Evolutionary conservation across 2,888 invertebrate species (phyloP), one percentile per base, ranked within the genome.

Genomic region (Cephus sareptanus): DNA sequence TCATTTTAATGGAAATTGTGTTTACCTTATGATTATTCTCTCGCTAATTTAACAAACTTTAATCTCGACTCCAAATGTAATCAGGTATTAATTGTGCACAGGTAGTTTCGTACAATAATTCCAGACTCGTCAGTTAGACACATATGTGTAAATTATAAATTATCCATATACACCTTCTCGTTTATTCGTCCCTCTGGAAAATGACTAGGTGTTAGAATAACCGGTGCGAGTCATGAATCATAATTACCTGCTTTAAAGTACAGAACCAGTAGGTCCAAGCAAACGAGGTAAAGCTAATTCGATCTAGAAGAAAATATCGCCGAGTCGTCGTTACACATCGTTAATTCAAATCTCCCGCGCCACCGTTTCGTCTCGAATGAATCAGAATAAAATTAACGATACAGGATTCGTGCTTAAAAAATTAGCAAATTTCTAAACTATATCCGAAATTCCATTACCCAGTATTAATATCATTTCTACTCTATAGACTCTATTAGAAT

Each of bases 201-300:
- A 83, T 71, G 31, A 71, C 71, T 71, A 71, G 71, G 71, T 71
- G 71, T 34, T 23, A 23, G 33, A 34, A 71, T 87, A 87, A 85
- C 85, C 83, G 83, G 80, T 84, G 84, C 81, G 83, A 81, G 81
- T 84, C 87, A 85, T 89, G 88, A 89, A 90, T 89, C 82, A 83
- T 87, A 86, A 90, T 90, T 88, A 87, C 81, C 83, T 79, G 80
- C 79, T 84, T 85, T 81, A 82, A 84, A 84, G 70, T 6, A 69
- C 79, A 75, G 75, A 77, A n/a, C 11, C 35, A 13, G 30, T 35
- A 34, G 74, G 35, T 74, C 6, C 11, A 56, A 23, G 56, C 56
- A 56, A 56, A 56, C 56, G 23, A 23, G 56, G 9, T 56, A 56
- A 56, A 15, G 35, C 35, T 34, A 37, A 74, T 74, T 30, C 74